These are phyloP conservation scores for Rhinophrynus dorsalis DNA, from an alignment of 2,797 vertebrate genomes.

Conservation along the genomic window DNA sequence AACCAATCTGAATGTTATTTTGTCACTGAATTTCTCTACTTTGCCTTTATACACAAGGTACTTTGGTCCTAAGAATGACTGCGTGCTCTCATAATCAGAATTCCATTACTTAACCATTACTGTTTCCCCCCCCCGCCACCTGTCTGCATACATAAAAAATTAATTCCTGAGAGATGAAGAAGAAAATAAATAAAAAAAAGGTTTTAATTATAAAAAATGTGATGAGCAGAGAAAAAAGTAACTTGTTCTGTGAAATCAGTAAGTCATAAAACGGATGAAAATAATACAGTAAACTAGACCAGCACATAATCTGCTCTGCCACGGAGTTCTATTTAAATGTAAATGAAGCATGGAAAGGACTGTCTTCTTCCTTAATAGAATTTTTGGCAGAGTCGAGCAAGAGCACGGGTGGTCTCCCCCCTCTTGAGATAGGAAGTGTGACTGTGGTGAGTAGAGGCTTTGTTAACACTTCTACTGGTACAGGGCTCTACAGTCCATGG, in stretches of 20 bases:
- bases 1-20: too few species aligned
- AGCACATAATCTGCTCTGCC: conserved; percentile 36
- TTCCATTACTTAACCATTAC: neutral
- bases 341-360: conserved; percentile 41
- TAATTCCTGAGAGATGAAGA: conserved; percentile 30
- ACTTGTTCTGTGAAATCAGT: conserved; percentile 33
- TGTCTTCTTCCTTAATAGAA: conserved; percentile 36
- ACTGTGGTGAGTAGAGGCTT: neutral
- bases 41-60: too few species aligned
- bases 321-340: conserved; percentile 48
- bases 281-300: conserved; percentile 39
- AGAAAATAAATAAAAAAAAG: conserved; percentile 42
- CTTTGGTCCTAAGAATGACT: neutral
- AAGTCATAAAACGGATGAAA: conserved; percentile 42
- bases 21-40: too few species aligned
- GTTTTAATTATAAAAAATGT: conserved; percentile 38
- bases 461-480: neutral
- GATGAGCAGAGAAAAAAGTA: conserved; percentile 35
- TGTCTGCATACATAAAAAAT: conserved; percentile 5
- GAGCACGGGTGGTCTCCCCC: conserved; percentile 8
- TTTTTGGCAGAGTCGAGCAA: conserved; percentile 18
- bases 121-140: neutral
- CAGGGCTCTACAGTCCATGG: neutral
- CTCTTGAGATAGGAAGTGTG: neutral
- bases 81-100: neutral